Conservation (phyloP, 2,888 invertebrate genomes). For the Helleia helle region DNA sequence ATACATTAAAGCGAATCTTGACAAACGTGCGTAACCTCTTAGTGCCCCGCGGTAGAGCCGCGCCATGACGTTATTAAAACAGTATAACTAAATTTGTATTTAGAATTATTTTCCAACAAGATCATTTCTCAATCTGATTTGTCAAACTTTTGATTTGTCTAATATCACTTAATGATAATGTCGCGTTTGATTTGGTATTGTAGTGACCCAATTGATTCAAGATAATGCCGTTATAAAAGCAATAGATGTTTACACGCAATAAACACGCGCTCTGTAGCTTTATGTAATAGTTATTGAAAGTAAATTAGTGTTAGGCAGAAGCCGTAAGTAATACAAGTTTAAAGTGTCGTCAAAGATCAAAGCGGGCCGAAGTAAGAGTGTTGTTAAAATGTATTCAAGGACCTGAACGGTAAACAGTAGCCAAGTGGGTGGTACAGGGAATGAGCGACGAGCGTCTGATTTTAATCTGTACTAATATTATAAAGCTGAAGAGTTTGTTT, state of each 20-base stretch:
- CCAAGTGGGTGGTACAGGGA: conserved; percentile 27
- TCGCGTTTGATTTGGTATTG: neutral
- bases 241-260: too few relatives aligned
- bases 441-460: conserved; percentile 18
- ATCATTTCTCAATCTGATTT: neutral
- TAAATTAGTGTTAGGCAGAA: conserved; percentile 13
- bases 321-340: conserved; percentile 23
- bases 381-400: conserved; percentile 64
- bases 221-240: neutral
- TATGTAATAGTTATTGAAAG: neutral
- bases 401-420: conserved; percentile 64
- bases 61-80: too few relatives aligned
- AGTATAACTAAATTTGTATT: too few relatives aligned
- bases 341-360: conserved; percentile 64
- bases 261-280: too few relatives aligned
- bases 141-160: too few relatives aligned
- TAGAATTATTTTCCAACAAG: too few relatives aligned
- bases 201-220: neutral
- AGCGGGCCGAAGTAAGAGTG: conserved; percentile 47
- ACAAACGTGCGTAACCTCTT: too few relatives aligned
- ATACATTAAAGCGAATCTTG: too few relatives aligned
- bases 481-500: too few relatives aligned
- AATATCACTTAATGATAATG: too few relatives aligned
- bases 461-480: too few relatives aligned
- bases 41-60: too few relatives aligned